A percentile compares a stretch with the other conserved stretches of the same genome.
Conservation (phyloP, 2,888 invertebrate genomes). For the Drosophila aldrichi region DNA sequence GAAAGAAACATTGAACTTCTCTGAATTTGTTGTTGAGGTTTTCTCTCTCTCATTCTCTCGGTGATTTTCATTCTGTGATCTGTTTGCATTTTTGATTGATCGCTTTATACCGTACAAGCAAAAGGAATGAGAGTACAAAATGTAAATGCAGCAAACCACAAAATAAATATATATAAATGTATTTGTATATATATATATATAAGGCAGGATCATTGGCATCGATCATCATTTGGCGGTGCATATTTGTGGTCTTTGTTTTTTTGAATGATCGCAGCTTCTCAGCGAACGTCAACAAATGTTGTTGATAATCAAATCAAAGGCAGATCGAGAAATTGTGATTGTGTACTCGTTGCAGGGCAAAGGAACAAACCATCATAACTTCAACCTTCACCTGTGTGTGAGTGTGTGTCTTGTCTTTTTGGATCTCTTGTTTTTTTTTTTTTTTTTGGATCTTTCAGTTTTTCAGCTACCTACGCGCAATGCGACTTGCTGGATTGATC, state of each 20-base stretch:
- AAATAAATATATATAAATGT: conserved; percentile 11
- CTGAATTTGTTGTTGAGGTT: conserved; percentile 9
- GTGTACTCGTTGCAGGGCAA: conserved; percentile 39
- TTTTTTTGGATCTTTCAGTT: conserved; percentile 22
- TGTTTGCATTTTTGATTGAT: conserved; percentile 84
- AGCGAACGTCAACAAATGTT: conserved; percentile 47
- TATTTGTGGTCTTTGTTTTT: conserved; percentile 20
- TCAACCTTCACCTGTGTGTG: conserved; percentile 69
- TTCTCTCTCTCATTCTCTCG: conserved; percentile 2
- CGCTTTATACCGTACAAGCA: conserved; percentile 77
- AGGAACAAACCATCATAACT: conserved; percentile 74
- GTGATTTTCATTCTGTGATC: conserved; percentile 38
- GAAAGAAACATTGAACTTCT: conserved; percentile 49
- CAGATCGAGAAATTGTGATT: conserved; percentile 56
- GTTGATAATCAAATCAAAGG: conserved; percentile 77
- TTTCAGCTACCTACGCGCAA: conserved; percentile 57
- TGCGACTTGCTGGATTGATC: conserved; percentile 19
- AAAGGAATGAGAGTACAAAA: conserved; percentile 67
- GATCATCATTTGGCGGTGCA: conserved; percentile 77
- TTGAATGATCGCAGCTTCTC: conserved; percentile 48
- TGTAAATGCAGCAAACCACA: conserved; percentile 65
- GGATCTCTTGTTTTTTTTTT: conserved; percentile 3
- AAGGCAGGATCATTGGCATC: conserved; percentile 56
- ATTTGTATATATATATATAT: conserved; percentile 18
- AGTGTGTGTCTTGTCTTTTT: conserved; percentile 28